Conservation (phyloP, 2,797 vertebrate genomes). For the Trematomus bernacchii region DNA sequence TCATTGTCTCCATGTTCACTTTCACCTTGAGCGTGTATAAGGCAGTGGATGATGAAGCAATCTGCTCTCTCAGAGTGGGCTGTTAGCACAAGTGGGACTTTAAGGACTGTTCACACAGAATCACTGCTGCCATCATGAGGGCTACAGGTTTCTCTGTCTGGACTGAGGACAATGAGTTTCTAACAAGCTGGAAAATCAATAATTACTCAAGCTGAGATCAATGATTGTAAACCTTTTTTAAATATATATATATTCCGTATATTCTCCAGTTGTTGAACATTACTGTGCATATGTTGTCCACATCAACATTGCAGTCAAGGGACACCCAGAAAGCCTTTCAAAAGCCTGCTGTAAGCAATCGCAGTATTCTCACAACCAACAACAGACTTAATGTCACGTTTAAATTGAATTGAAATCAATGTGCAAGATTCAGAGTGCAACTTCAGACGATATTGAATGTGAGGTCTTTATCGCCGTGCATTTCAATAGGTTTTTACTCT, state of each 20-base stretch:
- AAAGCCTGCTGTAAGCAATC: not conserved
- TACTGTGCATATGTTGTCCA: not conserved
- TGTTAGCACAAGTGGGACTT: not conserved
- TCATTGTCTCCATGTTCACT: not conserved
- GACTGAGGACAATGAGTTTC: too few species aligned
- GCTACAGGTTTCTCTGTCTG: not conserved
- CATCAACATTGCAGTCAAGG: constrained; percentile 1
- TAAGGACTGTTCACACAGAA: not conserved
- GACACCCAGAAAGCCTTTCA: not conserved
- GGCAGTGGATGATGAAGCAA: not conserved
- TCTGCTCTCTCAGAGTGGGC: not conserved
- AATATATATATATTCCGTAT: too few species aligned
- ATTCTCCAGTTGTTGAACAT: too few species aligned
- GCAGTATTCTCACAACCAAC: not conserved
- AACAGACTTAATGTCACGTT: not conserved
- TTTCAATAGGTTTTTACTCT: constrained; percentile 15
- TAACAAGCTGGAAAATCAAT: too few species aligned
- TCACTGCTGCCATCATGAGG: not conserved
- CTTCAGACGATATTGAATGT: constrained; percentile 7
- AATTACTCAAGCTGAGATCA: too few species aligned
- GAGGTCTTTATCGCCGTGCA: constrained; percentile 7
- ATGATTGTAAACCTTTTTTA: too few species aligned
- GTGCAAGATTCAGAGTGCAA: not conserved
- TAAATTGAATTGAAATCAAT: not conserved
- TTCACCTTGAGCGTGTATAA: constrained; percentile 21